Conservation (phyloP, 2,797 vertebrate genomes). For the Tachyglossus aculeatus region DNA sequence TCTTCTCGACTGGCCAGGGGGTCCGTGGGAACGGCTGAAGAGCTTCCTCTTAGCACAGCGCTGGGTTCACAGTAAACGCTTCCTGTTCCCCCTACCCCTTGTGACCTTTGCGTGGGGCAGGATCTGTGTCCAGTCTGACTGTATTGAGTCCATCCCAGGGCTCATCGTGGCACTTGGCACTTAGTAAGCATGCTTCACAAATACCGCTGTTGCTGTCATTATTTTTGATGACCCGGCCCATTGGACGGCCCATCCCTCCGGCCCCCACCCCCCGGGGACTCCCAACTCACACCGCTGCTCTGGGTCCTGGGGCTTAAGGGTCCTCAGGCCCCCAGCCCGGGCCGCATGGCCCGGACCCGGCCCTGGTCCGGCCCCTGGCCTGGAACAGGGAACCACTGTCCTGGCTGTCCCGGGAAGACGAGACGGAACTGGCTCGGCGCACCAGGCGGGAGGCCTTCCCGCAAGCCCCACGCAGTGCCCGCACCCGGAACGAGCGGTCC, state of each 20-base stretch:
- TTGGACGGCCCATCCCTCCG: rapidly evolving
- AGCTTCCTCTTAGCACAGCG: too few relatives aligned
- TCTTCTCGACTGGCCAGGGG: too few relatives aligned
- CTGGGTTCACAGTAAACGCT: too few relatives aligned
- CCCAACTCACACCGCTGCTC: neutral
- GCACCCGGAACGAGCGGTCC: slow-evolving; percentile 81
- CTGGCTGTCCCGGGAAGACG: slow-evolving; percentile 31
- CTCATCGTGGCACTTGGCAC: too few relatives aligned
- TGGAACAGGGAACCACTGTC: slow-evolving; percentile 17
- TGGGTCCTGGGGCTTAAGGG: rapidly evolving
- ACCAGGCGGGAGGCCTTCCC: neutral
- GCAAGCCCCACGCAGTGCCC: neutral
- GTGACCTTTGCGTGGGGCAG: too few relatives aligned
- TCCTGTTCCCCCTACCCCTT: too few relatives aligned
- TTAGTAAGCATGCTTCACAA: too few relatives aligned
- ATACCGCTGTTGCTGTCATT: too few relatives aligned
- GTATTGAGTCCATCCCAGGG: too few relatives aligned
- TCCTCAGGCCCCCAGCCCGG: rapidly evolving
- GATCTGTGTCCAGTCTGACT: too few relatives aligned
- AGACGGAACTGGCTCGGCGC: neutral
- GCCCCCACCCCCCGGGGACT: neutral
- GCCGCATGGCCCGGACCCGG: neutral
- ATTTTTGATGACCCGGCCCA: too few relatives aligned
- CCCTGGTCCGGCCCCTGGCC: neutral
- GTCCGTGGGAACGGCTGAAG: too few relatives aligned